Conservation (phyloP, 2,797 vertebrate species). For the Hippopotamyrus pictus region DNA sequence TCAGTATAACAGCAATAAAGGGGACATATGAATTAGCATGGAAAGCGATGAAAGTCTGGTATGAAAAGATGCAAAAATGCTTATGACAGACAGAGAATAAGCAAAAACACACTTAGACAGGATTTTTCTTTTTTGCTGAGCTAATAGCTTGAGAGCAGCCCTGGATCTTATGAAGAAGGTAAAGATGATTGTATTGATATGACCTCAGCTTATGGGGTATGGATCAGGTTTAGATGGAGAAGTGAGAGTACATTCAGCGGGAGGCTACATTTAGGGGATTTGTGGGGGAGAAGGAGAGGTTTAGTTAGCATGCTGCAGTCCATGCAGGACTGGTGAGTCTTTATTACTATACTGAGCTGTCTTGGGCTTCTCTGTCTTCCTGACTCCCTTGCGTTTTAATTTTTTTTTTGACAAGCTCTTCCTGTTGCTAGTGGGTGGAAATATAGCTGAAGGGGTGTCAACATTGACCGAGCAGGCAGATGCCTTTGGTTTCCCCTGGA, state of each 20-base stretch:
- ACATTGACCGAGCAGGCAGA: neutral
- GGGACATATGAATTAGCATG: neutral
- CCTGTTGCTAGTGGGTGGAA: neutral
- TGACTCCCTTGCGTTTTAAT: neutral
- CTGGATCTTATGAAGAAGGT: neutral
- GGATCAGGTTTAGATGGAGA: neutral
- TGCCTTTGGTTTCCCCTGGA: neutral
- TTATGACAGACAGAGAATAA: neutral
- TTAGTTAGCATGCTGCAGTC: neutral
- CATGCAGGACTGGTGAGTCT: neutral
- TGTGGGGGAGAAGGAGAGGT: too few species aligned
- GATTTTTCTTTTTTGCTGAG: neutral
- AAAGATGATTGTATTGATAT: neutral
- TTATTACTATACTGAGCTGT: neutral
- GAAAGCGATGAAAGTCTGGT: neutral
- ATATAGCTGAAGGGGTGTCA: neutral
- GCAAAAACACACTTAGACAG: neutral
- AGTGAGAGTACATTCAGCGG: neutral
- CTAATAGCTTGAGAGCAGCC: neutral
- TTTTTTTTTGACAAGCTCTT: neutral
- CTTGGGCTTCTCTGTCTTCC: neutral
- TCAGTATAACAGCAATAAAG: neutral
- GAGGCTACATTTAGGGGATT: neutral
- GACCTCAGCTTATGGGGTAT: neutral
- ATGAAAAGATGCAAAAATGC: neutral